These are phyloP conservation scores for Microcebus griseorufus DNA, from an alignment of 2,113 vertebrate genomes.

Conservation along the genomic window DNA sequence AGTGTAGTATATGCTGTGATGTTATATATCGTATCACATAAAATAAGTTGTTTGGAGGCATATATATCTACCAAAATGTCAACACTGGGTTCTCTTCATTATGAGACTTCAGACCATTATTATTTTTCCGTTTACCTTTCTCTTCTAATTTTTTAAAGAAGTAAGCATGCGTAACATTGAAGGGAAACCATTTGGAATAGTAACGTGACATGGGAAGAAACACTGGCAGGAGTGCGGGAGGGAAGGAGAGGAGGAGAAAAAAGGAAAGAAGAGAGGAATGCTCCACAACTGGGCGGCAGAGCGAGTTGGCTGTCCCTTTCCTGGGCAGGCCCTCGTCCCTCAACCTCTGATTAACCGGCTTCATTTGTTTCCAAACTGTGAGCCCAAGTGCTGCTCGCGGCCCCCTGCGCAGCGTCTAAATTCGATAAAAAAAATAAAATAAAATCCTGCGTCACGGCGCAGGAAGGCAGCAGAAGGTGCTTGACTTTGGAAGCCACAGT, in stretches of 20 bases:
- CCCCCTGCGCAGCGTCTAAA: not conserved
- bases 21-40: too few species aligned
- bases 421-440: not conserved
- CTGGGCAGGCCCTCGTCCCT: rapidly evolving
- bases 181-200: not conserved
- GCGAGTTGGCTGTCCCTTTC: not conserved
- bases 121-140: not conserved
- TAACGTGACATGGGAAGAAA: slow-evolving; percentile 39
- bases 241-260: not conserved
- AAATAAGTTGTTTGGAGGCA: not conserved
- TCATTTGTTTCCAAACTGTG: rapidly evolving
- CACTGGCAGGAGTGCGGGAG: not conserved
- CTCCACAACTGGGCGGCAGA: not conserved
- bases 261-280: not conserved
- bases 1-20: rapidly evolving
- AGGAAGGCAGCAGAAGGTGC: rapidly evolving
- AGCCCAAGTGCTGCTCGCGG: not conserved
- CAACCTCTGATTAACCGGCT: rapidly evolving
- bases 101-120: not conserved
- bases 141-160: not conserved
- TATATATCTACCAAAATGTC: not conserved
- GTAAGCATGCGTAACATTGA: not conserved
- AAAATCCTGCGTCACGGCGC: not conserved
- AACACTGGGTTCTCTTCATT: not conserved
- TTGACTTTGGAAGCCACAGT: rapidly evolving